Conservation (phyloP, 92 coral and sea anemone genomes). For the Heliopora coerulea region DNA sequence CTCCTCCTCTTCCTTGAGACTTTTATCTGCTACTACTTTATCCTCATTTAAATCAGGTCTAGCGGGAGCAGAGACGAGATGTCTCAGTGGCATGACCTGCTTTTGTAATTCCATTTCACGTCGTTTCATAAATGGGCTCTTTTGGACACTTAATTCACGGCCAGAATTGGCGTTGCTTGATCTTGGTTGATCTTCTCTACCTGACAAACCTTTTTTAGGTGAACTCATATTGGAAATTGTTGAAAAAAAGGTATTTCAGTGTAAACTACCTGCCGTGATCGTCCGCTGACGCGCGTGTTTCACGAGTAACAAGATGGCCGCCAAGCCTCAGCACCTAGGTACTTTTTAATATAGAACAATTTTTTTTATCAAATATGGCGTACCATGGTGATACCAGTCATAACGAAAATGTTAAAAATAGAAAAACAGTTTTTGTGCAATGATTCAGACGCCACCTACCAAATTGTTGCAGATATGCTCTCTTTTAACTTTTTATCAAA, state of each 20-base stretch:
- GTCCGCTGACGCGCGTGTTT: background rate
- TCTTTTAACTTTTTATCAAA: background rate
- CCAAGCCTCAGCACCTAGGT: slow-evolving; percentile 1
- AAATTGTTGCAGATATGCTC: background rate
- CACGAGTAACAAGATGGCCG: slow-evolving; percentile 22
- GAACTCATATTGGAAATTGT: background rate
- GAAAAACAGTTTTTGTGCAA: background rate
- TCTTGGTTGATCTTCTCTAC: background rate
- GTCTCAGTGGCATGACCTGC: slow-evolving; percentile 36
- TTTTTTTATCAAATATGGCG: too few species aligned
- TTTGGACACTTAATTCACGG: background rate
- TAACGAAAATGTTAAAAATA: too few species aligned
- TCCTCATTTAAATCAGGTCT: background rate
- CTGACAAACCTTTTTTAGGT: background rate
- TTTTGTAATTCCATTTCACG: slow-evolving; percentile 21
- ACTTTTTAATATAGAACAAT: too few species aligned
- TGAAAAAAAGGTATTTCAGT: background rate
- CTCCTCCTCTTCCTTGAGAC: slow-evolving; percentile 36
- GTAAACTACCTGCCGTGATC: too few species aligned
- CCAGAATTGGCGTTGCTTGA: background rate
- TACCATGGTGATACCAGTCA: too few species aligned
- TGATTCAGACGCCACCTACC: background rate
- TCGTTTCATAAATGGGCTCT: background rate
- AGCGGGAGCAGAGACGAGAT: background rate
- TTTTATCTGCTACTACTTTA: slow-evolving; percentile 12